Evolutionary conservation across 2,797 vertebrate species (phyloP).

Genomic region (Setipinna tenuifilis): DNA sequence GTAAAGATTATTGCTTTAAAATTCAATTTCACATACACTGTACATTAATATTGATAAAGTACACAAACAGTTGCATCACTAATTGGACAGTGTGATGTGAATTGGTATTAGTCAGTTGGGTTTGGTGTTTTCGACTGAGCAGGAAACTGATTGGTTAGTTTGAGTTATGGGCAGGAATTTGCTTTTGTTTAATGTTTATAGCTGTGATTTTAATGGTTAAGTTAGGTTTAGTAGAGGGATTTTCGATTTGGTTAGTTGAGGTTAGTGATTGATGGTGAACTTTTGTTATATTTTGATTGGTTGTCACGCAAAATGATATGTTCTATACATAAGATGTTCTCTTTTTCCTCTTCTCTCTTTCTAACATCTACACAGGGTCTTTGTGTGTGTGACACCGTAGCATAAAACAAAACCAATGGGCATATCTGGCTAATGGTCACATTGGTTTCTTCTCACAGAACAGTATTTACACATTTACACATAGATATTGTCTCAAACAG

Average conservation of each 20-base stretch:
- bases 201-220: neutral
- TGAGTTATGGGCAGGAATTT: neutral
- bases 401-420: neutral
- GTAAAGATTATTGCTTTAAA: constrained; percentile 14
- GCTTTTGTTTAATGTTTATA: neutral
- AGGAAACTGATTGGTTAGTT: neutral
- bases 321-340: neutral
- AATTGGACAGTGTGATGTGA: neutral
- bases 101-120: neutral
- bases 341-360: no score
- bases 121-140: neutral
- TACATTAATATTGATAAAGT: neutral
- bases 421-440: neutral
- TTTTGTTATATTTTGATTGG: constrained; percentile 17
- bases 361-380: neutral
- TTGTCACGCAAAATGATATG: neutral
- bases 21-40: constrained; percentile 4
- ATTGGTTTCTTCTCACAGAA: neutral
- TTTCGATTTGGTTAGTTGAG: neutral
- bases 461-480: no score
- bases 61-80: neutral
- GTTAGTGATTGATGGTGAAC: neutral
- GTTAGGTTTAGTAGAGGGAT: neutral
- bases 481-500: neutral
- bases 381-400: neutral